Percentiles rank a stretch among this genome's conserved stretches.
Conservation (phyloP, 30 jellyfish, hydroid and myxozoan genomes). For the Rhopilema esculentum region DNA sequence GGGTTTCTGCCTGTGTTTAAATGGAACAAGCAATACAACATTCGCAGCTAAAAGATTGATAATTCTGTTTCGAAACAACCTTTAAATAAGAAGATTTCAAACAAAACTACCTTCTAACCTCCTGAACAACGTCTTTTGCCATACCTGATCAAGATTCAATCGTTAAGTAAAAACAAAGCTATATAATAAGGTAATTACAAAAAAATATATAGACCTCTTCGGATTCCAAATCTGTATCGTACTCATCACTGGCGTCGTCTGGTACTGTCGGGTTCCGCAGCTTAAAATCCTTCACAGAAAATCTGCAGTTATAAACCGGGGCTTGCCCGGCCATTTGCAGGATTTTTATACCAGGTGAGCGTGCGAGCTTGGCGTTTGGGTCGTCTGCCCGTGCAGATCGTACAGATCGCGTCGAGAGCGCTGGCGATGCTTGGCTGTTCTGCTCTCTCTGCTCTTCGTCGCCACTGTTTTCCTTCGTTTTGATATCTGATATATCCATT, state of each 20-base stretch:
- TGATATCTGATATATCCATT: slow-evolving; percentile 4
- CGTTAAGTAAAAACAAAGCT: not conserved
- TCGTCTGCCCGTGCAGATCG: slow-evolving; percentile 17
- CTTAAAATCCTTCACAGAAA: slow-evolving; percentile 49
- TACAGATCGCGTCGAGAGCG: slow-evolving; percentile 32
- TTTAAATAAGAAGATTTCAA: too few species aligned
- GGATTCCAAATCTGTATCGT: slow-evolving; percentile 65
- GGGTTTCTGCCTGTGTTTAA: too few species aligned
- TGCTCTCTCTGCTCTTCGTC: not conserved
- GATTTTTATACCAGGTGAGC: slow-evolving; percentile 67
- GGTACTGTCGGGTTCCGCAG: slow-evolving; percentile 30
- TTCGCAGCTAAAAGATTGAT: too few species aligned
- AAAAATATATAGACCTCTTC: slow-evolving; percentile 23
- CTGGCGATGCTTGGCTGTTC: not conserved
- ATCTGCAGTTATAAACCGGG: slow-evolving; percentile 25
- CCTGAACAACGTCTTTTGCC: too few species aligned
- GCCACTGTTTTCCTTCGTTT: not conserved
- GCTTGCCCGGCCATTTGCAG: slow-evolving; percentile 58
- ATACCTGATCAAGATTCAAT: not conserved
- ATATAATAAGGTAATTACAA: not conserved
- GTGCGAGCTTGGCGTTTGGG: slow-evolving; percentile 18
- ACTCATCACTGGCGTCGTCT: slow-evolving; percentile 66
- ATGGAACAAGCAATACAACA: not conserved
- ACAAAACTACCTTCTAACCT: too few species aligned
- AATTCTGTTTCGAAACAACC: too few species aligned